Evolutionary conservation across 2,888 invertebrate genomes (phyloP).

Genomic region (Mechanitis mazaeus): DNA sequence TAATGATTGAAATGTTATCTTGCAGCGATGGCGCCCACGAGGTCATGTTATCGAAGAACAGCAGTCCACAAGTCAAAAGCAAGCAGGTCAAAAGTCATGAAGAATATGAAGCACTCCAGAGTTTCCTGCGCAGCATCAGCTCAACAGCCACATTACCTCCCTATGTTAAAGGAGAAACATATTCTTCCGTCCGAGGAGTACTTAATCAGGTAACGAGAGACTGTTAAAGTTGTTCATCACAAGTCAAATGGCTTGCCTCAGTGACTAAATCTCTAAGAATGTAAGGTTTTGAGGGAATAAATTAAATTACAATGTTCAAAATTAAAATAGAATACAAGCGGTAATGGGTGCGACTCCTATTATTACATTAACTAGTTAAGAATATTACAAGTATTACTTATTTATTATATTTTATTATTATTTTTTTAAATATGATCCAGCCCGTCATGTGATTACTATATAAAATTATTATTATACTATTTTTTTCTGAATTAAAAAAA

Average conservation of each 20-base stretch:
- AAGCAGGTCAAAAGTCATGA: slow-evolving; percentile 54
- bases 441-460: too few relatives aligned
- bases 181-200: slow-evolving; percentile 64
- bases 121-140: slow-evolving; percentile 70
- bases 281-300: too few relatives aligned
- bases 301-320: too few relatives aligned
- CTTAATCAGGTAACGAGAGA: slow-evolving; percentile 60
- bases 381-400: too few relatives aligned
- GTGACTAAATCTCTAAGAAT: too few relatives aligned
- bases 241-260: neutral
- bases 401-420: too few relatives aligned
- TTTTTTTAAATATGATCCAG: too few relatives aligned
- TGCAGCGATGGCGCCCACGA: slow-evolving; percentile 71
- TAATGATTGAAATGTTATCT: slow-evolving; percentile 7
- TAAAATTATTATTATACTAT: too few relatives aligned
- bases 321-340: too few relatives aligned
- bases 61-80: slow-evolving; percentile 47
- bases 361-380: too few relatives aligned
- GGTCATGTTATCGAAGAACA: slow-evolving; percentile 54
- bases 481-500: too few relatives aligned
- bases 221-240: neutral
- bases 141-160: slow-evolving; percentile 71
- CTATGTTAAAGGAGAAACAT: slow-evolving; percentile 69
- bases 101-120: slow-evolving; percentile 70
- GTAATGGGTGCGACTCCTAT: too few relatives aligned